These are phyloP conservation scores for Phania funesta DNA, from an alignment of 2,888 invertebrate species.

Conservation along the genomic window DNA sequence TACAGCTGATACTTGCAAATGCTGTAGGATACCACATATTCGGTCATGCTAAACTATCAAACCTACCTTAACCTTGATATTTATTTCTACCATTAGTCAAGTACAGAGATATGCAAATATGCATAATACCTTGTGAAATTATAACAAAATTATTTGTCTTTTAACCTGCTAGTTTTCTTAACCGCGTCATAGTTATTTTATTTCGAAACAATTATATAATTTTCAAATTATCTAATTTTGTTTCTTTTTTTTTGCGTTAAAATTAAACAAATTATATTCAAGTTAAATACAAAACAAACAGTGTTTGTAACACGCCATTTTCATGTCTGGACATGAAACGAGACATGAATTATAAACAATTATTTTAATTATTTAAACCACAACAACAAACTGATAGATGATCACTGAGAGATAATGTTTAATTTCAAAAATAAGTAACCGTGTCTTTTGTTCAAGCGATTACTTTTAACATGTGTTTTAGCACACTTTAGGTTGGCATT, in stretches of 20 bases:
- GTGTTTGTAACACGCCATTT: conserved; percentile 42
- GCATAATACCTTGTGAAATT: no score
- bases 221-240: conserved; percentile 25
- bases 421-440: conserved; percentile 10
- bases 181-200: neutral
- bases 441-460: neutral
- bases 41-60: no score
- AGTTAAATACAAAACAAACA: conserved; percentile 27
- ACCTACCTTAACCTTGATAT: no score
- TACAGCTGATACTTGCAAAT: no score
- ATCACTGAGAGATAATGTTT: conserved; percentile 14
- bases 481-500: conserved; percentile 20
- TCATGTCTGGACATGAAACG: conserved; percentile 37
- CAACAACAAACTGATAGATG: neutral
- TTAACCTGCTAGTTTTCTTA: neutral
- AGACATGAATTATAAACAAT: conserved; percentile 44
- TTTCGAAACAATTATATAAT: conserved; percentile 36
- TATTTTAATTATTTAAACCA: conserved; percentile 54
- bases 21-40: no score
- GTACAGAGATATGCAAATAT: no score
- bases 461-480: conserved; percentile 35
- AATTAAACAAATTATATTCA: conserved; percentile 8
- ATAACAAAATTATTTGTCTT: no score
- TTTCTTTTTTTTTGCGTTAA: no score
- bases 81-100: no score